phyloP scores from a whole-genome alignment of 2,797 vertebrate genomes.

The Thalassophryne amazonica region DNA sequence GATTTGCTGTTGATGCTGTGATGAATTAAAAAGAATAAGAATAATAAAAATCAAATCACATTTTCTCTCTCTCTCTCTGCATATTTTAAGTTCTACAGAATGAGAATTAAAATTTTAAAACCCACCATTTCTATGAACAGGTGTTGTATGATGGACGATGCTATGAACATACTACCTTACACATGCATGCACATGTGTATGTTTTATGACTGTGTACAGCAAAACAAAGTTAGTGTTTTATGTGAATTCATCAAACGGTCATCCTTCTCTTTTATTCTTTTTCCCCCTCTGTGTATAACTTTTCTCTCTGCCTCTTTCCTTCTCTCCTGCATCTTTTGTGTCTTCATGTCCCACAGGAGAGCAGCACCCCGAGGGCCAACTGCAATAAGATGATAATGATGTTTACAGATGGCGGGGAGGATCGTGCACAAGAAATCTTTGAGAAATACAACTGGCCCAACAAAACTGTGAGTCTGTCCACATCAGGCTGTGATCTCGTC shows the following conservation, averaged over 20 bases:
- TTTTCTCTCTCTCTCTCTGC: too few relatives aligned
- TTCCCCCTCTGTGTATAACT: neutral
- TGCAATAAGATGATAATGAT: conserved; percentile 99
- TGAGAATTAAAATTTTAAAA: too few relatives aligned
- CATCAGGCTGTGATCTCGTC: conserved; percentile 19
- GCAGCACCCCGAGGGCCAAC: conserved; percentile 91
- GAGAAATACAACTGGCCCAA: conserved; percentile 99
- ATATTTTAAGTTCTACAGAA: too few relatives aligned
- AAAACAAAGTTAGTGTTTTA: neutral
- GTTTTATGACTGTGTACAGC: neutral
- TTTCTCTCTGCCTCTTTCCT: conserved; percentile 16
- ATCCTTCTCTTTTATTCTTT: neutral
- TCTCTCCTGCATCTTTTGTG: conserved; percentile 1
- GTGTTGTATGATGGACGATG: too few relatives aligned
- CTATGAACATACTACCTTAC: too few relatives aligned
- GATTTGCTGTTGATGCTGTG: too few relatives aligned
- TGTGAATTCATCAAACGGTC: neutral
- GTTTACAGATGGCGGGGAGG: conserved; percentile 98
- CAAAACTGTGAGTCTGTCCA: conserved; percentile 86
- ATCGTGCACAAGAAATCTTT: conserved; percentile 95
- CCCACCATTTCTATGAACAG: too few relatives aligned
- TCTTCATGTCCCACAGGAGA: conserved; percentile 70
- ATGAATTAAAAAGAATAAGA: too few relatives aligned
- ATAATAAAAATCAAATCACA: too few relatives aligned
- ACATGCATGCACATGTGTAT: neutral